Evolutionary conservation across 2,888 invertebrate genomes (phyloP).

Genomic region (Acholoe squamosa): DNA sequence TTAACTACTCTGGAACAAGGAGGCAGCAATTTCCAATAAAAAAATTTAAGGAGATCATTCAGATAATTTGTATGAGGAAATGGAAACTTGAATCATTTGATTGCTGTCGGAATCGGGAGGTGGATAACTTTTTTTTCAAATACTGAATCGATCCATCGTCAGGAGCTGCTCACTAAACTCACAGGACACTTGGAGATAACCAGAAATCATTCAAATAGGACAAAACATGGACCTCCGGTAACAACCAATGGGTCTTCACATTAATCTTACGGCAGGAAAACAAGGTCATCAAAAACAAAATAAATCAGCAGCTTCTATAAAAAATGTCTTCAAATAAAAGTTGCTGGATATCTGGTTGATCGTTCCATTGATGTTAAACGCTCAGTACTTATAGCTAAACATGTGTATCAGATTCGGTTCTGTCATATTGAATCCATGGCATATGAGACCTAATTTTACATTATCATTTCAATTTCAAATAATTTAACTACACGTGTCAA

Average conservation of each 20-base stretch:
- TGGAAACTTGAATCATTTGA: constrained; percentile 10
- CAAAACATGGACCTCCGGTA: background rate
- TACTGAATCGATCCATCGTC: background rate
- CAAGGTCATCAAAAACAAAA: background rate
- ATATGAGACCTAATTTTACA: no score
- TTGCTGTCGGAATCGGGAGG: background rate
- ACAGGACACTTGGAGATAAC: background rate
- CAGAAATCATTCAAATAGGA: background rate
- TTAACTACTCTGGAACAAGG: no score
- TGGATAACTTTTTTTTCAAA: background rate
- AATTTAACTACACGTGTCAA: no score
- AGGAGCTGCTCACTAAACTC: background rate
- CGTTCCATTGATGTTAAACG: no score
- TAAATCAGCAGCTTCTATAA: background rate
- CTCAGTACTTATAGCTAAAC: no score
- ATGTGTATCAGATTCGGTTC: no score
- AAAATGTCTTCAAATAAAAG: background rate
- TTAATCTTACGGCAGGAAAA: background rate
- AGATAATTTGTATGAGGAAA: background rate
- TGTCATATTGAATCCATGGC: no score
- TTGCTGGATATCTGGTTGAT: no score
- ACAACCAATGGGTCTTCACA: background rate
- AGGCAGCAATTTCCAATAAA: no score
- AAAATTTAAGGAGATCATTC: no score
- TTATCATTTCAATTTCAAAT: no score